Base-by-base conservation (phyloP, 2,797 vertebrate species). In the Chelmon rostratus region DNA sequence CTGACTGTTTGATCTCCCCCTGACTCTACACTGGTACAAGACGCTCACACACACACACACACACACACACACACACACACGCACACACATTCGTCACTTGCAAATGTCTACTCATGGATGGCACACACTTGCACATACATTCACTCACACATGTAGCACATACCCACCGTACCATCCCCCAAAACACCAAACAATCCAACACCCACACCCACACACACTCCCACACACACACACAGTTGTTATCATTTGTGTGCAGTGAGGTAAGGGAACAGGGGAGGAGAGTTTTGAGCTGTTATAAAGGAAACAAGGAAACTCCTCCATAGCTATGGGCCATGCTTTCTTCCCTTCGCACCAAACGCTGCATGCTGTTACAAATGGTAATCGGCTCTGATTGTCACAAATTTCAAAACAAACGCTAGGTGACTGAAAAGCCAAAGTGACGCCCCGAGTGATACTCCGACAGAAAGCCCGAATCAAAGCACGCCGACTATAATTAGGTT, bases 401-500 rank as follows among this genome's bases (percentile, higher is more conserved):
- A 88, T 96, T 95, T 95, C 94, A 90, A 94, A 95, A 92, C 91
- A 92, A 95, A 93, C 88, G 91, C 90, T 92, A 94, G 93, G 92
- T 95, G 94, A 94, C 92, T 91, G 90, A 94, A 93, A 92, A 94
- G 92, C 91, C 93, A 95, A 94, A 93, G 93, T 92, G 91, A 91
- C 82, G 92, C 92, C 93, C 88, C 86, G 83, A 95, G 93, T 94
- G 91, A 94, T 92, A 92, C 91, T 94, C 85, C 44, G 76, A 92
- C 89, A 92, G 88, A 91, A 91, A 92, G 87, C 83, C 84, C 59
- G 76, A 95, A 95, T 95, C 95, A 95, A 96, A 96, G 94, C 93
- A 89, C 81, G 93, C 89, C 90, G 93, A 92, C 93, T 94, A 94
- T 95, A 95, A 96, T 96, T 95, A 94, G 94, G 93, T 95, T 96